Evolutionary conservation across 35 echinoderm and acorn worm species (phyloP).

Genomic region (Patiria miniata): DNA sequence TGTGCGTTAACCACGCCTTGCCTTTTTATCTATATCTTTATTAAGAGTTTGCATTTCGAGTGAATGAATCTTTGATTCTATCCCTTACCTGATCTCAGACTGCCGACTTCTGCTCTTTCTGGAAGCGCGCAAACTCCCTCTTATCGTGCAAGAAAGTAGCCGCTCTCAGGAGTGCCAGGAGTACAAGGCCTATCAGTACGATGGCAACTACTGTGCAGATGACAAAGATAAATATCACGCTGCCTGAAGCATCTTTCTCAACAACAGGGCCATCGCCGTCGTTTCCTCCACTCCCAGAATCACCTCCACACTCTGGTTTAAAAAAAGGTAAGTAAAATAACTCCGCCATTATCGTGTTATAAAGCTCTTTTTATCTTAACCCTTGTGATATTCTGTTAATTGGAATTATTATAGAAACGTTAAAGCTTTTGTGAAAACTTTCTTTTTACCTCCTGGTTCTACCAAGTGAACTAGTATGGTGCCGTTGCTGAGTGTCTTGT

Average conservation of each 20-base stretch:
- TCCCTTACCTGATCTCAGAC: constrained; percentile 20
- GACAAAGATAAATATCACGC: constrained; percentile 27
- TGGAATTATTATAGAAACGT: too few species aligned
- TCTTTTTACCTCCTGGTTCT: constrained; percentile 22
- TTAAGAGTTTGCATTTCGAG: too few species aligned
- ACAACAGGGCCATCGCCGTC: neutral
- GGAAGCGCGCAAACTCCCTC: constrained; percentile 7
- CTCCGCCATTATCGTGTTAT: too few species aligned
- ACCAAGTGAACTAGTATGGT: constrained; percentile 25
- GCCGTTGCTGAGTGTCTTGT: constrained; percentile 23
- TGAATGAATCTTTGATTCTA: neutral
- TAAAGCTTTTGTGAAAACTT: too few species aligned
- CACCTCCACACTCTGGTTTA: neutral
- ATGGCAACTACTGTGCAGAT: constrained; percentile 4
- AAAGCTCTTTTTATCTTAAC: too few species aligned
- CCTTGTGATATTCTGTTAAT: too few species aligned
- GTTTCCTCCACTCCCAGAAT: neutral
- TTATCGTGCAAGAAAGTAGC: neutral
- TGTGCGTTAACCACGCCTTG: too few species aligned
- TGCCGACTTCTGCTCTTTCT: constrained; percentile 8
- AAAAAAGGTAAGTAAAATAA: neutral
- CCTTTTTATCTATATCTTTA: too few species aligned
- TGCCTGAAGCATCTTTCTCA: neutral
- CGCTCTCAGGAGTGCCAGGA: neutral
- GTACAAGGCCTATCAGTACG: constrained; percentile 7